These are phyloP conservation scores for Gortyna flavago DNA, from an alignment of 2,888 invertebrate genomes.

Conservation along the genomic window DNA sequence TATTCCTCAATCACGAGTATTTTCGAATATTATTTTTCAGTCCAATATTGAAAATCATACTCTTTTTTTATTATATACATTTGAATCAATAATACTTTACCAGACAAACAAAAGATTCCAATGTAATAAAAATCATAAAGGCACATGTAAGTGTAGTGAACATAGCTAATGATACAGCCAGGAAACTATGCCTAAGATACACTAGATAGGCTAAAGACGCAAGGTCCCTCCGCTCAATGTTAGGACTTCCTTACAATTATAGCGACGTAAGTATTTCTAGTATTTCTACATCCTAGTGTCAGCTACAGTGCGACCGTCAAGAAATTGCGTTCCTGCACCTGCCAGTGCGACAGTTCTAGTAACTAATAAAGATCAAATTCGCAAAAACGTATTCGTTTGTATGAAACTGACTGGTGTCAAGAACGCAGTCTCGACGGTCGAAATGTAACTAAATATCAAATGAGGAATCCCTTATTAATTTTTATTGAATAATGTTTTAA, in stretches of 20 bases:
- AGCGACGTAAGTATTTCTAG: slow-evolving; percentile 56
- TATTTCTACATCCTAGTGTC: slow-evolving; percentile 51
- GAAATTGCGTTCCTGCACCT: neutral
- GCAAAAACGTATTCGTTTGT: neutral
- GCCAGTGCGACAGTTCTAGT: too few relatives aligned
- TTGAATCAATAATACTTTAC: neutral
- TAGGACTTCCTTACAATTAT: slow-evolving; percentile 46
- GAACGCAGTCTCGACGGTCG: neutral
- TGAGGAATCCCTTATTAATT: slow-evolving; percentile 10
- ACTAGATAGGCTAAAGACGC: slow-evolving; percentile 8
- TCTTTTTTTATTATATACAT: slow-evolving; percentile 10
- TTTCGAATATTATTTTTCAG: slow-evolving; percentile 3
- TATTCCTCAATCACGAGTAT: neutral
- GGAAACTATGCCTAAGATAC: neutral
- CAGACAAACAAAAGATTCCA: neutral
- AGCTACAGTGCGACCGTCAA: neutral
- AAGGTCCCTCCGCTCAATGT: slow-evolving; percentile 46
- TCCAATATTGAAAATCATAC: slow-evolving; percentile 3
- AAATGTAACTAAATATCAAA: slow-evolving; percentile 7
- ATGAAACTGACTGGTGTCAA: neutral
- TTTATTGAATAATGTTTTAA: neutral
- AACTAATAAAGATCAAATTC: neutral
- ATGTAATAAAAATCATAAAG: neutral
- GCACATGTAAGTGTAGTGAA: neutral
- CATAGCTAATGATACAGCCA: neutral